phyloP scores from a whole-genome alignment of 2,113 vertebrate genomes.

The Chlorodrepanis virens region DNA sequence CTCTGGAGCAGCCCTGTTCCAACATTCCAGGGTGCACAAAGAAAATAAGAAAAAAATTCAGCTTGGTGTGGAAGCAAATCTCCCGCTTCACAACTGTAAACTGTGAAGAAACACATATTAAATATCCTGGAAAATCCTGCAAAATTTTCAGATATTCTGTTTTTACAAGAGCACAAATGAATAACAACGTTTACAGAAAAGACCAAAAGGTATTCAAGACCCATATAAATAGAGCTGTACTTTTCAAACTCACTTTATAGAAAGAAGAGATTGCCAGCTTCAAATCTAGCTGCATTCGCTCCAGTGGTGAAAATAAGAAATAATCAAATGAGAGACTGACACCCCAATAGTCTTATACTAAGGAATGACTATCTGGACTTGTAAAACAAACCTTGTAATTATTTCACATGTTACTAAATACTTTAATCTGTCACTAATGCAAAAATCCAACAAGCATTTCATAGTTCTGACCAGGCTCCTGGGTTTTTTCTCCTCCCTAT shows the following conservation, averaged over 20 bases:
- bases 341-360: background rate
- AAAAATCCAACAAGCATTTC: conserved; percentile 56
- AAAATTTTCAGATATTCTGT: background rate
- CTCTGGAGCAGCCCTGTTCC: background rate
- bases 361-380: conserved; percentile 18
- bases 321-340: background rate
- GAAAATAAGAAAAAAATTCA: background rate
- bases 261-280: background rate
- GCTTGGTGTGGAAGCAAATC: background rate
- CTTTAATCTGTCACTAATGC: conserved; percentile 57
- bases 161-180: background rate
- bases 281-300: background rate
- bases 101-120: conserved; percentile 6
- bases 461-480: conserved; percentile 54
- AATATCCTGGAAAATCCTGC: background rate
- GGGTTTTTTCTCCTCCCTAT: conserved; percentile 50
- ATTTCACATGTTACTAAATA: conserved; percentile 53
- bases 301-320: background rate
- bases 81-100: background rate
- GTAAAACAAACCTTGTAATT: conserved; percentile 60
- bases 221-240: background rate
- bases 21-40: conserved; percentile 10
- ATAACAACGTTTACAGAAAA: background rate
- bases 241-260: background rate
- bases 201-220: background rate